Evolutionary conservation across 2,797 vertebrate species (phyloP).

Genomic region (Chromobotia macracanthus): DNA sequence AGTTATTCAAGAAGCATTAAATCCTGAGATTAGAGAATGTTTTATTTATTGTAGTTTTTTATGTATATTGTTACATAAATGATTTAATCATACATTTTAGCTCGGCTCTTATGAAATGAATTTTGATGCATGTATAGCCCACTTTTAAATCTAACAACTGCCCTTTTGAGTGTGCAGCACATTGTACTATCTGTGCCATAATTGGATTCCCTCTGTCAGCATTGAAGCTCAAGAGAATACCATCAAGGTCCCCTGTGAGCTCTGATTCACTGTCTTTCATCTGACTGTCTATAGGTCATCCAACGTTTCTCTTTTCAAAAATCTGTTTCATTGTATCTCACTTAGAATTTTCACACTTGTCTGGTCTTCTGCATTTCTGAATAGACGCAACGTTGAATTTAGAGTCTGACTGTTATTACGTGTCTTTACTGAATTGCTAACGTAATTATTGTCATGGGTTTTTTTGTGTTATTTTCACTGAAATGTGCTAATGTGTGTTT

Average conservation of each 20-base stretch:
- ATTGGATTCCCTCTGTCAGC: conserved; percentile 55
- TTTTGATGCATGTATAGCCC: conserved; percentile 28
- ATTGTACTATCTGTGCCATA: conserved; percentile 44
- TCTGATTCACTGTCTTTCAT: conserved; percentile 55
- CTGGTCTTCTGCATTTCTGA: conserved; percentile 43
- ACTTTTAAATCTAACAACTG: conserved; percentile 31
- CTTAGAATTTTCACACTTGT: conserved; percentile 48
- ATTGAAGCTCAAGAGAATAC: conserved; percentile 53
- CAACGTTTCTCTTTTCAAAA: conserved; percentile 10
- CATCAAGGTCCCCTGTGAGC: conserved; percentile 49
- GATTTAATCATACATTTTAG: no score
- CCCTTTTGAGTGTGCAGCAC: conserved; percentile 43
- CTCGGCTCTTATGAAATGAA: not conserved
- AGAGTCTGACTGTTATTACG: conserved; percentile 55
- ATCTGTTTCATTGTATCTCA: conserved; percentile 42
- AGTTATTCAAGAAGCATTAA: not conserved
- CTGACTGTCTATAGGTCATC: conserved; percentile 42
- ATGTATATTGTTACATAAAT: no score
- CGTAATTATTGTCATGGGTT: conserved; percentile 41
- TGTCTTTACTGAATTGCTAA: conserved; percentile 48
- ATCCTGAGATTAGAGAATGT: not conserved
- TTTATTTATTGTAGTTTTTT: no score
- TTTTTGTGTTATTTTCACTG: conserved; percentile 56
- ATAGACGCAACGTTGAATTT: conserved; percentile 30
- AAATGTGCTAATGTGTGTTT: conserved; percentile 57